Base-by-base conservation (phyloP, 2,113 vertebrate species). In the Amphiprion percula region DNA sequence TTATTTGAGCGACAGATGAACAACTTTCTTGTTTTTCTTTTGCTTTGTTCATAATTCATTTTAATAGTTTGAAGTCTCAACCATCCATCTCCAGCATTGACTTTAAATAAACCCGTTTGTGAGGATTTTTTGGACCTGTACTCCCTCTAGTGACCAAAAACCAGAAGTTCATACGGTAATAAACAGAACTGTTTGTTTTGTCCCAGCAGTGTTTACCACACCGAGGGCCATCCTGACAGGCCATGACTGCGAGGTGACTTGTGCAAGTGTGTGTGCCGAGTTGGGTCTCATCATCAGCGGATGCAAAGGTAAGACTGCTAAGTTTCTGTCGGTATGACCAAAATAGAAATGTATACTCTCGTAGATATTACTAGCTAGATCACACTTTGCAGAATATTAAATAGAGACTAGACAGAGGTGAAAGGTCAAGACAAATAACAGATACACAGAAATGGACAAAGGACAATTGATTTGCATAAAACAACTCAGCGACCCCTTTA, bases 221-320 rank as follows among this genome's bases (percentile, higher is more conserved):
- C 97, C 98, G 2, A 94, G 98, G 76, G 97, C 98, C 86, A 93
- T 99, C 73, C 76, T 99, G 88, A 99, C 98, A 0, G 98, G 98
- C 65, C 98, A 99, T 0, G 97, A 99, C 94, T 97, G 93, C 53
- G 98, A 98, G 90, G 95, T 99, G 89, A 98, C 97, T 0, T 99
- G 97, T 84, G 96, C 96, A 12, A 95, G 95, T 3, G 94, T 99
- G 82, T 99, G 98, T 53, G 98, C 98, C 0, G 98, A 99, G 88
- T 94, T 99, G 49, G 98, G 98, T 55, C 89, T 99, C 21, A 97
- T 99, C 80, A 95, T 99, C 90, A 99, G 98, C 16, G 98, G 98
- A 86, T 98, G 96, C 67, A 97, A 95, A 96, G 98, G 98, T 99
- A 92, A 93, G 65, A 19, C 4, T 8, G 1, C 26, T 5, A 6